These are phyloP conservation scores for Oenanthe melanoleuca DNA, from an alignment of 2,113 vertebrate species.

Conservation along the genomic window DNA sequence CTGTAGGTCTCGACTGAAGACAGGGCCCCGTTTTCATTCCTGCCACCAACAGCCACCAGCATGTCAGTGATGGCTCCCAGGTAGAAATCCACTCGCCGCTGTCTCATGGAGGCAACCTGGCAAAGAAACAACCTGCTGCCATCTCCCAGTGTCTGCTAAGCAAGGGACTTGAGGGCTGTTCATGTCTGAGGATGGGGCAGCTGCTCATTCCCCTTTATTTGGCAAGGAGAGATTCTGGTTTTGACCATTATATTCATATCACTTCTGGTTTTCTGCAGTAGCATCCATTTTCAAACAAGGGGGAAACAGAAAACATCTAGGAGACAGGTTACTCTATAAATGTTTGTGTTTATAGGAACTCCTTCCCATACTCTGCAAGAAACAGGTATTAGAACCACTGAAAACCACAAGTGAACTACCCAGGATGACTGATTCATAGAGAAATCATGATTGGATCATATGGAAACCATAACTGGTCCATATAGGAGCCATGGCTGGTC, in stretches of 20 bases:
- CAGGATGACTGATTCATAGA: neutral
- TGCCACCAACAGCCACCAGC: slow-evolving; percentile 92
- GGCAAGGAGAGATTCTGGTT: neutral
- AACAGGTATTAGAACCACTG: neutral
- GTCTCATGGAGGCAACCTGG: slow-evolving; percentile 92
- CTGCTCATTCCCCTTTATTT: neutral
- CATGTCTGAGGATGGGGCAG: neutral
- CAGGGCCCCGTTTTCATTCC: slow-evolving; percentile 87
- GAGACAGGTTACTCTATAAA: neutral
- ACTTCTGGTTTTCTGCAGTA: neutral
- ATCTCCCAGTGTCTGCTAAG: neutral
- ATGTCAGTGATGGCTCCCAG: slow-evolving; percentile 84
- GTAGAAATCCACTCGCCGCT: slow-evolving; percentile 91
- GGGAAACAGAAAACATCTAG: neutral
- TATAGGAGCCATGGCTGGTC: neutral
- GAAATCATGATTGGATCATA: neutral
- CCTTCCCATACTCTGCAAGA: neutral
- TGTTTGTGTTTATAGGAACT: neutral
- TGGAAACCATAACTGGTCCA: neutral
- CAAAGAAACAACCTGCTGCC: neutral
- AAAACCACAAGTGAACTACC: neutral
- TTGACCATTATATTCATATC: neutral
- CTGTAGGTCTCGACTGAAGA: slow-evolving; percentile 91
- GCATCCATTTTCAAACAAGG: neutral
- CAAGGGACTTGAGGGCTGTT: neutral